Evolutionary conservation across 2,113 vertebrate genomes (phyloP), one percentile per base, ranked within the genome.

Genomic region (Australoheros scitulus): DNA sequence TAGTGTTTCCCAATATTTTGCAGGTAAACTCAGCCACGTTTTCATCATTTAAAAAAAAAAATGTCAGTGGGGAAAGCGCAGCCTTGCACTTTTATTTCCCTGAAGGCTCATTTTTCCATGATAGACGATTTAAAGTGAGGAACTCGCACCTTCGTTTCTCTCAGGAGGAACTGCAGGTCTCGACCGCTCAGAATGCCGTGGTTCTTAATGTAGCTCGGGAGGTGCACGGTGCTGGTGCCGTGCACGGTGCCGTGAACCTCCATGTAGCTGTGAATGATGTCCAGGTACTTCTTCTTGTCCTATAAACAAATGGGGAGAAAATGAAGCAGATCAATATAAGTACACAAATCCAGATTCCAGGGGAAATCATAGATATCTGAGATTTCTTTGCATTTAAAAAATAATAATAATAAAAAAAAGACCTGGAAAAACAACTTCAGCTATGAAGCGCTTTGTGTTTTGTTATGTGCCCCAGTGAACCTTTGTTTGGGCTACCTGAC

Each of bases 191-290:
- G 96, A 86, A 99, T 99, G 9, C 98, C 98, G 0, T 99, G 98
- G 92, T 99, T 99, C 93, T 97, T 98, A 1, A 99, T 98, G 0
- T 99, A 99, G 88, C 95, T 92, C 0, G 98, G 98, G 84, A 99
- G 97, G 86, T 99, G 96, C 78, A 97, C 95, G 0, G 97, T 97
- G 94, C 97, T 97, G 55, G 97, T 96, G 26, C 98, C 98, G 0
- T 99, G 97, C 58, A 99, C 98, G 1, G 98, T 99, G 38, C 97
- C 98, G 2, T 99, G 98, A 1, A 99, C 97, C 86, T 99, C 98
- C 94, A 97, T 99, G 58, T 99, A 99, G 4, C 96, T 97, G 93
- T 99, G 97, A 94, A 99, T 99, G 82, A 97, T 95, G 90, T 99
- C 97, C 91, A 99, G 93, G 87, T 99, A 99, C 74, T 95, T 94